A percentile compares a stretch with the other conserved stretches of the same genome.
These are phyloP conservation scores for Enteromius mattozi DNA, from an alignment of 2,797 vertebrate genomes.

Conservation along the genomic window DNA sequence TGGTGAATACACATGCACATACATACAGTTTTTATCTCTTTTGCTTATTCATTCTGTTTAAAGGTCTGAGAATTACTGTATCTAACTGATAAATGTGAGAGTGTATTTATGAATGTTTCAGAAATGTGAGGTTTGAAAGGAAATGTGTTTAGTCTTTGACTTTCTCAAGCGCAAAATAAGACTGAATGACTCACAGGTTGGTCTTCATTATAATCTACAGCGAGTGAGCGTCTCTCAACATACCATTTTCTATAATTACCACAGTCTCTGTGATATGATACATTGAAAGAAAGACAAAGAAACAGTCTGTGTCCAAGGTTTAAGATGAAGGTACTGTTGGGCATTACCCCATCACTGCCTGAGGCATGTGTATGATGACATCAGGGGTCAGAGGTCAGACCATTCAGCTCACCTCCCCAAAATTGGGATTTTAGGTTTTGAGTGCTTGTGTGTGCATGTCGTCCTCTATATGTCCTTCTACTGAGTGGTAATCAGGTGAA, in stretches of 20 bases:
- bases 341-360: constrained; percentile 8
- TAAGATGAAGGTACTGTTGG: constrained; percentile 13
- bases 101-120: not conserved
- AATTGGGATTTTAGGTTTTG: constrained; percentile 23
- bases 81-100: not conserved
- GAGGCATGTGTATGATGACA: constrained; percentile 27
- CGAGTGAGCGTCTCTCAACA: constrained; percentile 26
- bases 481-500: constrained; percentile 45
- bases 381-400: constrained; percentile 40
- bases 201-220: constrained; percentile 26
- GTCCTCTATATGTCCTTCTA: constrained; percentile 26
- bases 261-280: constrained; percentile 40
- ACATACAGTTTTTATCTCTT: not conserved
- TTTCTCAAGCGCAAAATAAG: not conserved
- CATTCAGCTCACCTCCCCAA: constrained; percentile 8
- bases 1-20: not conserved
- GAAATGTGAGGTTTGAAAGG: constrained; percentile 28
- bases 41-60: not conserved
- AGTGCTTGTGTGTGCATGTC: constrained; percentile 17
- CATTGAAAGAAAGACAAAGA: constrained; percentile 14
- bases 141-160: constrained; percentile 21
- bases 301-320: constrained; percentile 5
- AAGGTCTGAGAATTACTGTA: not conserved
- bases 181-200: constrained; percentile 26
- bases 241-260: constrained; percentile 45